Evolutionary conservation across 2,113 vertebrate species (phyloP).

Genomic region (Dascyllus trimaculatus): DNA sequence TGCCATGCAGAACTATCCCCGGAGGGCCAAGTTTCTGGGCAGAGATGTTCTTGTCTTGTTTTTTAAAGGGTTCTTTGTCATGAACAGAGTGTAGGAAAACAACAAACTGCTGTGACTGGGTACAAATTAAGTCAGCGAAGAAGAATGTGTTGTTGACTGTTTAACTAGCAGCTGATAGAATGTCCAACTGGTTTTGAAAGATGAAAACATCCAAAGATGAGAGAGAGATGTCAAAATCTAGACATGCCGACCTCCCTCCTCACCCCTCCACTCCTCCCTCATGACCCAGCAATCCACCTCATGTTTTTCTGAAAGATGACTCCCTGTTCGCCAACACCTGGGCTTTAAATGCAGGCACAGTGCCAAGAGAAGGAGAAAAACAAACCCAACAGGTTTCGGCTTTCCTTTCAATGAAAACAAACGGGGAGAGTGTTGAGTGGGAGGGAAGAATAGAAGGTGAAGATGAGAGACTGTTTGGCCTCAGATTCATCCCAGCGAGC

Average conservation of each 20-base stretch:
- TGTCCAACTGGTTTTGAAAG: conserved; percentile 50
- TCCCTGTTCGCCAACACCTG: conserved; percentile 56
- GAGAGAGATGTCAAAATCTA: conserved; percentile 12
- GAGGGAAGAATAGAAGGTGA: conserved; percentile 11
- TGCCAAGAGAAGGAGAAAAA: conserved; percentile 61
- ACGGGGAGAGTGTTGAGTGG: conserved; percentile 4
- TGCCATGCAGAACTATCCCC: neutral
- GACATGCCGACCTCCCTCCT: neutral
- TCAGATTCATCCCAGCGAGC: conserved; percentile 17
- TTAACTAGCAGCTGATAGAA: conserved; percentile 24
- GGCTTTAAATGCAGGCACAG: conserved; percentile 49
- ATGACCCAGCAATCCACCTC: conserved; percentile 8
- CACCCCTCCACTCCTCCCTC: neutral
- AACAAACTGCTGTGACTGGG: neutral
- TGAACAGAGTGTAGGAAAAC: neutral
- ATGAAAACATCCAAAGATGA: conserved; percentile 21
- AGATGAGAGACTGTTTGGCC: conserved; percentile 23
- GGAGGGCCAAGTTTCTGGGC: too few relatives aligned
- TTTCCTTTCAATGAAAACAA: conserved; percentile 62
- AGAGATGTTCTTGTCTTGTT: too few relatives aligned
- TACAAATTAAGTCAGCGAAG: neutral
- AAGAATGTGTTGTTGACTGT: conserved; percentile 37
- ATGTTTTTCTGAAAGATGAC: conserved; percentile 65
- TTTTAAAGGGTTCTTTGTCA: neutral
- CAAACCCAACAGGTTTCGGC: conserved; percentile 61